These are phyloP conservation scores for Aphodius granarius DNA, from an alignment of 2,888 invertebrate genomes.

Conservation along the genomic window DNA sequence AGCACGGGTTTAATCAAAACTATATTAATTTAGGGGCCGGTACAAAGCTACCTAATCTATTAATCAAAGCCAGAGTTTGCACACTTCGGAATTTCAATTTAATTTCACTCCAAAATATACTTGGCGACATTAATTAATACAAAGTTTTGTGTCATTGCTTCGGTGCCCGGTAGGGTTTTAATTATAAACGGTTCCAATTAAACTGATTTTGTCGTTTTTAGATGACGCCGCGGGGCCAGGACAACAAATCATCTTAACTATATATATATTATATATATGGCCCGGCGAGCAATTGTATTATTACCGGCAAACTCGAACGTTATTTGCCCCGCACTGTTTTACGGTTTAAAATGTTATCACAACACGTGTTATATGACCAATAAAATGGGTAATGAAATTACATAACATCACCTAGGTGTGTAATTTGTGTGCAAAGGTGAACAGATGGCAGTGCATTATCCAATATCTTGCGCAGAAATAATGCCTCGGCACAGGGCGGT, in stretches of 20 bases:
- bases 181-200: background rate
- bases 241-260: background rate
- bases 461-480: background rate
- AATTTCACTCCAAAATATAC: background rate
- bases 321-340: background rate
- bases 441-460: background rate
- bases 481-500: background rate
- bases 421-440: background rate
- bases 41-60: background rate
- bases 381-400: background rate
- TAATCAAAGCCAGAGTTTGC: background rate
- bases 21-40: background rate
- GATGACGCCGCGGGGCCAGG: background rate
- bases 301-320: background rate
- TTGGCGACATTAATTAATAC: background rate
- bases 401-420: background rate
- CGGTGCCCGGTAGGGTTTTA: background rate
- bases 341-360: background rate
- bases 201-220: background rate
- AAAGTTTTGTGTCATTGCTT: background rate
- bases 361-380: background rate
- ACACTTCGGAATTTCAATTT: background rate
- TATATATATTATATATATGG: too few species aligned
- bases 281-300: background rate
- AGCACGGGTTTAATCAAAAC: background rate